phyloP scores from a whole-genome alignment of 1,140 invertebrate genomes.

The Papilio glaucus region DNA sequence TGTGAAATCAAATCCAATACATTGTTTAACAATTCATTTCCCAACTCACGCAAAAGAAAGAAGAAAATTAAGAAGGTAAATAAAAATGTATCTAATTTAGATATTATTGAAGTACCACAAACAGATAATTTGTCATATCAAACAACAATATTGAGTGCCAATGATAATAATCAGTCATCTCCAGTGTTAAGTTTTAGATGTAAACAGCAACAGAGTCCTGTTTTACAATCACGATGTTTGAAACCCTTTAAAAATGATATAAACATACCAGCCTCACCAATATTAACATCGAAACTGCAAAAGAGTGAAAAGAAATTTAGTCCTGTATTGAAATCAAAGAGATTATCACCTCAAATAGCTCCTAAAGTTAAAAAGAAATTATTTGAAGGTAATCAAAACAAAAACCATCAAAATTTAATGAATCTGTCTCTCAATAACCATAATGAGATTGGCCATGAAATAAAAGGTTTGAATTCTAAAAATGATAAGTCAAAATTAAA shows the following conservation, averaged over 20 bases:
- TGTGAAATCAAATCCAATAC: slow-evolving; percentile 49
- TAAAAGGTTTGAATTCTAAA: slow-evolving; percentile 12
- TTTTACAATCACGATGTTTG: slow-evolving; percentile 3
- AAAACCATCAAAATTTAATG: slow-evolving; percentile 1
- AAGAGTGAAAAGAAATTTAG: slow-evolving; percentile 31
- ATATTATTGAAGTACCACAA: slow-evolving; percentile 51
- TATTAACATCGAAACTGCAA: slow-evolving; percentile 35
- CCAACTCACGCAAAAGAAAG: slow-evolving; percentile 59
- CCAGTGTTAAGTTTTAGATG: slow-evolving; percentile 44
- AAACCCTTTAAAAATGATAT: not conserved
- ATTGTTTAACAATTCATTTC: slow-evolving; percentile 35
- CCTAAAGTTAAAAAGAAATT: slow-evolving; percentile 62
- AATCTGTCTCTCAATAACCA: not conserved
- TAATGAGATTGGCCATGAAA: slow-evolving; percentile 28
- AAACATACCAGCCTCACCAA: slow-evolving; percentile 35
- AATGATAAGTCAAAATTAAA: slow-evolving; percentile 11
- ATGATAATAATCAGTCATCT: slow-evolving; percentile 41
- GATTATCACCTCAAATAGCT: slow-evolving; percentile 41
- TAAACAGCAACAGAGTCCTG: slow-evolving; percentile 44
- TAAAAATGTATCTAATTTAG: slow-evolving; percentile 63
- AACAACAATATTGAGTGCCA: not conserved
- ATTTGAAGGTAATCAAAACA: slow-evolving; percentile 39
- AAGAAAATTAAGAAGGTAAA: slow-evolving; percentile 51
- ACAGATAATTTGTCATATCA: not conserved
- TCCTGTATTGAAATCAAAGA: slow-evolving; percentile 51